Conservation (phyloP, 92 coral and sea anemone genomes). For the Diadumene lineata region DNA sequence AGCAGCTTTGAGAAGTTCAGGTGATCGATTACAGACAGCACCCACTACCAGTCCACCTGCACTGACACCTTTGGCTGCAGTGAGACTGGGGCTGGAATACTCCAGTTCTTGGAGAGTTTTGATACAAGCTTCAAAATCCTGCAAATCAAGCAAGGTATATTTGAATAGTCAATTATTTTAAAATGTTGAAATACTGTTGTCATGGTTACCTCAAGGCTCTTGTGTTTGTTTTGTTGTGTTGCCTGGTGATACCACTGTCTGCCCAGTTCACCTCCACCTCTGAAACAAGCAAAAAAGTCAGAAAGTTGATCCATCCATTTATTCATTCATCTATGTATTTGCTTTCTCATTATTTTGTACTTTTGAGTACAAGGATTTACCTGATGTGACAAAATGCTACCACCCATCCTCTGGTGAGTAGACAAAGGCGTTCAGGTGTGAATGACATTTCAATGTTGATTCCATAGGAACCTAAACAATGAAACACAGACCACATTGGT, state of each 20-base stretch:
- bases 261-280: slow-evolving; percentile 98
- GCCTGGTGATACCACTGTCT: slow-evolving; percentile 94
- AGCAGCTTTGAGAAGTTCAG: slow-evolving; percentile 79
- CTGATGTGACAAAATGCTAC: slow-evolving; percentile 96
- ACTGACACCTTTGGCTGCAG: slow-evolving; percentile 88
- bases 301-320: too few species aligned
- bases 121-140: slow-evolving; percentile 97
- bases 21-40: slow-evolving; percentile 85
- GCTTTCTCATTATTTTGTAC: background rate
- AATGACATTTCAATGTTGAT: slow-evolving; percentile 92
- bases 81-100: slow-evolving; percentile 79
- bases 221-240: slow-evolving; percentile 74
- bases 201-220: slow-evolving; percentile 72
- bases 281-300: slow-evolving; percentile 30
- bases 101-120: slow-evolving; percentile 67
- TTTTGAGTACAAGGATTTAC: too few species aligned
- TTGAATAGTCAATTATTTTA: background rate
- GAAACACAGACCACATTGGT: background rate
- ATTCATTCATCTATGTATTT: background rate
- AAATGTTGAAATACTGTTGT: too few species aligned
- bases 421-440: slow-evolving; percentile 80
- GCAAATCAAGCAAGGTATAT: too few species aligned
- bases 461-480: slow-evolving; percentile 82
- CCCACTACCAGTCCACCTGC: slow-evolving; percentile 93
- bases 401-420: slow-evolving; percentile 90